These are phyloP conservation scores for Tyrophagus putrescentiae DNA, from an alignment of 1,140 invertebrate genomes.

Conservation along the genomic window DNA sequence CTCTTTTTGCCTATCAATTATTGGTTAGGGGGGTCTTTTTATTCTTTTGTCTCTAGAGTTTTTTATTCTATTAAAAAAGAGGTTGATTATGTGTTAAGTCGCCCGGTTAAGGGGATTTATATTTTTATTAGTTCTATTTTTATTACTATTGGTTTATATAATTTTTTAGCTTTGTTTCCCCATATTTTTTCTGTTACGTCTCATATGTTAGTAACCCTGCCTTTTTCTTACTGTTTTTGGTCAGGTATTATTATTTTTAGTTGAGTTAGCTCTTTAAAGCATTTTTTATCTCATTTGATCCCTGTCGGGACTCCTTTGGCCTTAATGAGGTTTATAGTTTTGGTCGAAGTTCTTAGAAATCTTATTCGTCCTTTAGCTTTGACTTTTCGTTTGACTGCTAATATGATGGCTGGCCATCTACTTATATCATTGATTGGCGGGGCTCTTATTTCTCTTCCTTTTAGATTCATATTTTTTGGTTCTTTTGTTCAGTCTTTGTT, in stretches of 20 bases:
- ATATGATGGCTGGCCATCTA: conserved; percentile 52
- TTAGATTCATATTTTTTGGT: conserved; percentile 34
- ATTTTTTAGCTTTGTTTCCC: conserved; percentile 47
- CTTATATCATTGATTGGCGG: conserved; percentile 41
- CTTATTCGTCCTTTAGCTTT: conserved; percentile 46
- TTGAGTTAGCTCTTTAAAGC: conserved; percentile 32
- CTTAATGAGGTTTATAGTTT: conserved; percentile 38
- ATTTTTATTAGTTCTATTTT: conserved; percentile 30
- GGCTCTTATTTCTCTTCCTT: conserved; percentile 27
- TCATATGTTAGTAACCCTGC: conserved; percentile 42
- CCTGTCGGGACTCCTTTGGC: conserved; percentile 41
- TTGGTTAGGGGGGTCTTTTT: not conserved
- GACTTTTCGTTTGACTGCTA: conserved; percentile 46
- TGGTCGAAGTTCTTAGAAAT: conserved; percentile 35
- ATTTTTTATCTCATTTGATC: conserved; percentile 46
- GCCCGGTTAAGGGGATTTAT: conserved; percentile 24
- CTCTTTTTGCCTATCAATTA: conserved; percentile 8
- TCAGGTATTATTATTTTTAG: conserved; percentile 41
- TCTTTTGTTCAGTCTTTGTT: conserved; percentile 36
- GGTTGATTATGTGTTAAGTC: conserved; percentile 9
- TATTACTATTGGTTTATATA: conserved; percentile 38
- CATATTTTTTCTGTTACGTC: conserved; percentile 49
- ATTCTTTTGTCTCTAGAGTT: conserved; percentile 22
- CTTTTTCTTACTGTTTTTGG: conserved; percentile 43
- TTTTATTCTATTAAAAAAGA: conserved; percentile 22